Evolutionary conservation across 2,113 vertebrate genomes (phyloP), one percentile per base, ranked within the genome.

Genomic region (Kryptolebias marmoratus): DNA sequence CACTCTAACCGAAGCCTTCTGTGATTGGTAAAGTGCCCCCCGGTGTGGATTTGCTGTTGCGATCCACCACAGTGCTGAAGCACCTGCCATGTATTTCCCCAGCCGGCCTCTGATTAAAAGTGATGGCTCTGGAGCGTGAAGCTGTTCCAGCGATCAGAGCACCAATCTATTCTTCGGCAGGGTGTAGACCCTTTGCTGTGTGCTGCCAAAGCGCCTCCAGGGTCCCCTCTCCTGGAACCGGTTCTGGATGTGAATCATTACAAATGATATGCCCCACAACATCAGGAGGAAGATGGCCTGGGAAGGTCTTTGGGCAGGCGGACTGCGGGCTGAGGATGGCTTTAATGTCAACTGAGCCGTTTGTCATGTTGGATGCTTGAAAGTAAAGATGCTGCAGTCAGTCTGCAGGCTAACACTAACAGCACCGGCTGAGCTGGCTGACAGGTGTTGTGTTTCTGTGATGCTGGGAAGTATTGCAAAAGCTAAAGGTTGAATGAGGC

Each of bases 211-310:
- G 78, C 52, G 55, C 87, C 77, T 77, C 83, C 59, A 44, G 89
- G 81, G 83, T 82, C 88, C 85, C 87, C 89, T 85, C 88, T 84
- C 55, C 77, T 81, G 86, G 84, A 81, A 77, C 69, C 73, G 68
- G 76, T 86, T 84, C 78, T 91, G 87, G 88, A 74, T 77, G 88
- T 92, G 90, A 92, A 94, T 93, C 89, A 87, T 92, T 94, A 87
- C 93, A 94, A 91, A 90, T 90, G 66, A 91, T 93, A 89, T 87
- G 84, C 87, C 79, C 89, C 90, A 74, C 80, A 91, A 91, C 89
- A 83, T 92, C 13, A 81, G 59, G 58, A 79, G 79, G 80, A 77
- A 71, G 73, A 86, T 73, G 88, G 80, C 71, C 64, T 30, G 71
- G 77, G 82, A 78, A 76, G 82, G 82, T 69, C 11, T 64, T 13